Base-by-base conservation (phyloP, 2,888 invertebrate species). In the Pheosia gnoma region DNA sequence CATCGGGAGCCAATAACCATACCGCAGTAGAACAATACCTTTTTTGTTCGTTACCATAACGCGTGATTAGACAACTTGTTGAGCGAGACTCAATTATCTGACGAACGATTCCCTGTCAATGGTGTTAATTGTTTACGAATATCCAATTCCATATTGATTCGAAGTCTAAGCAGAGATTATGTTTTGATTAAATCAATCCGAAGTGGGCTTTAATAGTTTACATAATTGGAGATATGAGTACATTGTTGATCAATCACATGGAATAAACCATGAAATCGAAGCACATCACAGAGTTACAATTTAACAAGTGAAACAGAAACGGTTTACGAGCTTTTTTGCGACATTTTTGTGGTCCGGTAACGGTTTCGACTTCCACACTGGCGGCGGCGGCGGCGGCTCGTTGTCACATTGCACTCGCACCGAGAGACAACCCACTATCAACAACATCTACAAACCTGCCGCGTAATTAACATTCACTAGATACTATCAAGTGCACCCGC, bases 231-330 rank as follows among this genome's bases (percentile, higher is more conserved):
- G 74, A 83, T 81, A 82, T 3, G 25, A 25, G 4, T 77, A 79
- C 77, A 76, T 81, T 83, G 81, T 84, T 83, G 79, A 78, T 81
- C 82, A 84, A 80, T 71, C 73, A 82, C 72, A 82, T 83, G 83
- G 84, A 85, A 88, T 83, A 82, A 78, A 82, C 83, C 84, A 83
- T 87, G 86, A 89, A 90, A 88, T 87, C 83, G 82, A 85, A 86
- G 85, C 86, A 88, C 86, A 87, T 87, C 84, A 86, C 81, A 79
- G 86, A 85, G 86, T 85, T 82, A 86, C 84, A 83, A 86, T 90
- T 87, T 85, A 83, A 84, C 86, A 86, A 89, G 87, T 90, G 85
- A 89, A 89, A 90, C 85, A 89, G 87, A 89, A 89, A 90, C 88
- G 88, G 88, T 87, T 87, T 85, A 80, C 75, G 79, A 79, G 79